Evolutionary conservation across 2,797 vertebrate species (phyloP).

Genomic region (Perdix hodgsoniae): DNA sequence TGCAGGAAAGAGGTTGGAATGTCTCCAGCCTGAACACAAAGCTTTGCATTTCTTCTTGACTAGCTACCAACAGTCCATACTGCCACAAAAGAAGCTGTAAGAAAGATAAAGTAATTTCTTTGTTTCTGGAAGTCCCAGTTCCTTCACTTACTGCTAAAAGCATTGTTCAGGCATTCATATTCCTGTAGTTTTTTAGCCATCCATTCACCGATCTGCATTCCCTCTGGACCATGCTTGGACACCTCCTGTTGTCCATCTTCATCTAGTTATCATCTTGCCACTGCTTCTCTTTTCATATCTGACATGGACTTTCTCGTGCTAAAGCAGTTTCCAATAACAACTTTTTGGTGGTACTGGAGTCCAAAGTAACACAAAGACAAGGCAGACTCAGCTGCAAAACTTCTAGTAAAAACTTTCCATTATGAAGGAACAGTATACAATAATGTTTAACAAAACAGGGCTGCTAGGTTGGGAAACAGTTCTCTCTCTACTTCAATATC

Average conservation of each 20-base stretch:
- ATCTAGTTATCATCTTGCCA: not conserved
- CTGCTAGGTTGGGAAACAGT: not conserved
- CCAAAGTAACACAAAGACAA: not conserved
- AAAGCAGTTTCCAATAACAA: not conserved
- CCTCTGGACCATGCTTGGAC: not conserved
- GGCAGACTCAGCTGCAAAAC: not conserved
- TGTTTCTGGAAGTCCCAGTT: not conserved
- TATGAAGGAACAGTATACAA: not conserved
- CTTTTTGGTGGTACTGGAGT: fast-evolving
- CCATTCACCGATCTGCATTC: not conserved
- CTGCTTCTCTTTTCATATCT: no score
- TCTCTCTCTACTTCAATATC: fast-evolving
- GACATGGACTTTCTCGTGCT: not conserved
- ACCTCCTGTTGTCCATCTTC: not conserved
- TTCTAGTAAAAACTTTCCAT: not conserved
- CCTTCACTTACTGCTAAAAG: not conserved
- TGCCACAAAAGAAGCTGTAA: not conserved
- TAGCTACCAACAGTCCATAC: not conserved
- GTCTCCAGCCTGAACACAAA: not conserved
- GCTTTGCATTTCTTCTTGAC: not conserved
- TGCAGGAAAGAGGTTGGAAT: not conserved
- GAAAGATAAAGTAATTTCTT: not conserved
- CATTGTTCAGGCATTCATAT: not conserved
- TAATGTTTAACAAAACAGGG: not conserved
- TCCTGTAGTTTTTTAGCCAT: not conserved